These are phyloP conservation scores for Octomys mimax DNA, from an alignment of 2,797 vertebrate species.

Conservation along the genomic window DNA sequence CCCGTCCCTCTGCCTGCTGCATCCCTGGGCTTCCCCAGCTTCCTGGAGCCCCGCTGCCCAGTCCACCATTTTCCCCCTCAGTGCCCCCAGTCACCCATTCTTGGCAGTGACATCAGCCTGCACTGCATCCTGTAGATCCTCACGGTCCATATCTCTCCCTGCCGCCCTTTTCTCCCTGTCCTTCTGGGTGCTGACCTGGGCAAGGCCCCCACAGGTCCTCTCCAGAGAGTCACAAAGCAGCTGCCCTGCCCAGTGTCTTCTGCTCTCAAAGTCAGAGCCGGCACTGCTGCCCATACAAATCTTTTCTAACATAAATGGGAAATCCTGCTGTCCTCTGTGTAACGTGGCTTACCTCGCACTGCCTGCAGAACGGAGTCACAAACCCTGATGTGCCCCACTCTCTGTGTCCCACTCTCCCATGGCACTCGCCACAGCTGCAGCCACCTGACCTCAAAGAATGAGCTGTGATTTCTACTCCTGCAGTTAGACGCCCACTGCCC, in stretches of 20 bases:
- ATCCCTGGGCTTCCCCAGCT: neutral
- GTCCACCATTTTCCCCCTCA: neutral
- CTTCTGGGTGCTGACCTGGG: neutral
- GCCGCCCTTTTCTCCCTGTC: neutral
- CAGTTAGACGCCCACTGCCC: neutral
- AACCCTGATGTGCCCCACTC: neutral
- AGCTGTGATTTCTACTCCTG: neutral
- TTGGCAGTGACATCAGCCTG: neutral
- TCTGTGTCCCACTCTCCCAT: neutral
- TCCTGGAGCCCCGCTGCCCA: neutral
- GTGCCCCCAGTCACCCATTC: neutral
- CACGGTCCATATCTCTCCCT: neutral
- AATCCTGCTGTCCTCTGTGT: conserved; percentile 12
- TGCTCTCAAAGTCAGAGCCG: neutral
- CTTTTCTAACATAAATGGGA: neutral
- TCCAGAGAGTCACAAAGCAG: neutral
- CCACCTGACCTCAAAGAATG: fast-evolving
- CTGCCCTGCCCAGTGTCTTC: neutral
- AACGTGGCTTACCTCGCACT: neutral
- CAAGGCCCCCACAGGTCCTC: neutral
- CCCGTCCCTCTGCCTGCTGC: neutral
- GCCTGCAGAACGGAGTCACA: conserved; percentile 31
- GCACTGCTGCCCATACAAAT: neutral
- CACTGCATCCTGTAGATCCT: neutral
- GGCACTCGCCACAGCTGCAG: neutral